Base-by-base conservation (phyloP, 1,140 invertebrate species). In the Druon quercuslanigerum region DNA sequence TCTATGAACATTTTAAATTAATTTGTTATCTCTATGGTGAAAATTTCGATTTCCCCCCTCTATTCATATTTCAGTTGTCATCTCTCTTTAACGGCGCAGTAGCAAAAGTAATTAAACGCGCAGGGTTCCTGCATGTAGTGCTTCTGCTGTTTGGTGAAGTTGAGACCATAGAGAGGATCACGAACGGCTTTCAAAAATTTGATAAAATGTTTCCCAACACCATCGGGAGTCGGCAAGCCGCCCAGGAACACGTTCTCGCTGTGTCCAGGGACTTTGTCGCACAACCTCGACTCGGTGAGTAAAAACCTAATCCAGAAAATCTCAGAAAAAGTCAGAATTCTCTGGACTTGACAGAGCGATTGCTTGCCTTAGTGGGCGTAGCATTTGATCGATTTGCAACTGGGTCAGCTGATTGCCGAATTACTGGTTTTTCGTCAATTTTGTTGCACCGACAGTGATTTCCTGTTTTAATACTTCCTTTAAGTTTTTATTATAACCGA, bases 211-310 rank as follows among this genome's bases (percentile, higher is more conserved):
- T 85, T 81, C 77, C 85, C 17, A 90, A 88, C 66, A 90, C 81
- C 56, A 89, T 94, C 51, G 89, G 87, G 46, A 83, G 90, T 19
- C 88, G 87, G 66, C 92, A 95, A 90, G 95, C 95, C 73, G 85
- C 86, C 75, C 93, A 93, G 88, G 96, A 98, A 88, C 97, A 98
- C 92, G 94, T 96, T 90, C 93, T 99, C 86, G 98, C 98, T 75
- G 96, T 99, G 71, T 96, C 96, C 75, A 93, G 99, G 86, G 97
- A 99, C 93, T 99, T 99, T 91, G 96, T 99, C 86, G 98, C 98
- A 70, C 98, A 99, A 89, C 98, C 99, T 70, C 95, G 98, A 89
- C 93, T 99, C 81, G 98, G 98, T 99, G 94, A 97, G 97, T 97
- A 91, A 51, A 77, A 19, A 72, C 33, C 46, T 77, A 72, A 33